Evolutionary conservation across 2,113 vertebrate genomes (phyloP), one percentile per base, ranked within the genome.

Genomic region (Daphoenositta chrysoptera): DNA sequence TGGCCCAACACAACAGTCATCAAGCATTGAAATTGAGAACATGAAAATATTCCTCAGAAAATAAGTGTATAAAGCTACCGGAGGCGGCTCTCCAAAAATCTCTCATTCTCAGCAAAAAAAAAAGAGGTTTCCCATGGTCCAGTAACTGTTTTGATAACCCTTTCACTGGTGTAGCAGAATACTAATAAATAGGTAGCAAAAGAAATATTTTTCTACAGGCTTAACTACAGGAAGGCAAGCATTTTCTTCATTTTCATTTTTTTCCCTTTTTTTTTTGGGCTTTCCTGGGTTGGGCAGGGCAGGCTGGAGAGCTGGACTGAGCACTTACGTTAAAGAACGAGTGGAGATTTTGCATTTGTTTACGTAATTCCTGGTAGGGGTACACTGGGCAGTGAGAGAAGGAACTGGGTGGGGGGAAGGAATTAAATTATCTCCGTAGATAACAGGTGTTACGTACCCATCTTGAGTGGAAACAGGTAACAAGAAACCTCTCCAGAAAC

Each of bases 171-270:
- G 35, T 39, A 77, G 30, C 35, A 73, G 57, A 72, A 76, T 40
- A 45, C 14, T 64, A 87, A 87, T 27, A 90, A 76, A 95, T 30
- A 80, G 61, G 84, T 69, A 91, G 65, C 39, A 64, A 87, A 89
- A 42, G 56, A 71, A 91, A 84, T 84, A 51, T 64, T 87, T 85
- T 70, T 51, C 39, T 85, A 30, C 45, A 69, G n/a, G 24, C 37
- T 87, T 50, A 78, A 85, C 44, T 82, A 57, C 7, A 92, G 58
- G 42, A 53, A 72, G 30, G 26, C 2, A 7, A 61, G 44, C 19
- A 42, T 37, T 72, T 80, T 79, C 26, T 76, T 44, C 0, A 35
- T 73, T 77, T 64, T 77, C 1, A 6, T 58, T 83, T 68, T 75
- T 45, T 11, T 42, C 11, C 13, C 8, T 15, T 15, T 28, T 30